These are phyloP conservation scores for Drosophila subquinaria DNA, from an alignment of 2,888 invertebrate species.

Conservation along the genomic window DNA sequence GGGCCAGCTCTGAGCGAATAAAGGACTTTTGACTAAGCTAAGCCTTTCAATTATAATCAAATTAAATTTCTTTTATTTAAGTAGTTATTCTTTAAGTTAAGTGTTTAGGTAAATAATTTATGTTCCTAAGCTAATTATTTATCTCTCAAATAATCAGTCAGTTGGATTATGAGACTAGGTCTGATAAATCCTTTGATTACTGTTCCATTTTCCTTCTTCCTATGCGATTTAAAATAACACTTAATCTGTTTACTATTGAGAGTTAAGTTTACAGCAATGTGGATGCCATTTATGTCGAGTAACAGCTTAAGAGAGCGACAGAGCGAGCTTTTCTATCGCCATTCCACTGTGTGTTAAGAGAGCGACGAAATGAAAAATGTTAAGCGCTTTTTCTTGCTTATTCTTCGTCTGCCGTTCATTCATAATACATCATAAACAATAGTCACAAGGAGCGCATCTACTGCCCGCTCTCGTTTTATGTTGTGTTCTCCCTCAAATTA, in stretches of 20 bases:
- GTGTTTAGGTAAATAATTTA: not conserved
- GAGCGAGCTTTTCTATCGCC: constrained; percentile 53
- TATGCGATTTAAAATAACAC: constrained; percentile 1
- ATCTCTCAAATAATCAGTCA: not conserved
- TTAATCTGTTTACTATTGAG: constrained; percentile 7
- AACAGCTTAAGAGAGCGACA: constrained; percentile 67
- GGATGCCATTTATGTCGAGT: constrained; percentile 48
- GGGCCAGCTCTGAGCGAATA: not conserved
- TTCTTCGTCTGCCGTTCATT: constrained; percentile 18
- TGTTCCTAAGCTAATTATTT: not conserved
- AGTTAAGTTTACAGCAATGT: constrained; percentile 54
- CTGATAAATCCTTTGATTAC: not conserved
- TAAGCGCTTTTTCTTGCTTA: constrained; percentile 25
- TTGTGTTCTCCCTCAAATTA: constrained; percentile 44
- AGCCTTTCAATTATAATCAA: not conserved
- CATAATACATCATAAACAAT: constrained; percentile 56
- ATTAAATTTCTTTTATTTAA: constrained; percentile 7
- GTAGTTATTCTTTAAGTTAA: not conserved
- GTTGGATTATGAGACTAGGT: not conserved
- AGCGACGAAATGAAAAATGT: constrained; percentile 19
- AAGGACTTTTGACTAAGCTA: not conserved
- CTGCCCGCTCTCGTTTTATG: not conserved
- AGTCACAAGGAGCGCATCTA: constrained; percentile 20
- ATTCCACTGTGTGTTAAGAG: constrained; percentile 10
- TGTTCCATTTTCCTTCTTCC: not conserved